Evolutionary conservation across 2,113 vertebrate species (phyloP).

Genomic region (western clawed frog (Xenopus tropicalis)): UCB_Xtro_10.0 CM004448.2:150043501-150044000

Average conservation of each 20-base stretch:
- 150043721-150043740: slow-evolving; percentile 6
- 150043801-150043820: no score
- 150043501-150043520: background rate
- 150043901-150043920: no score
- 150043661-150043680: slow-evolving; percentile 5
- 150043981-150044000: no score
- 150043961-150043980: no score
- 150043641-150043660: slow-evolving; percentile 21
- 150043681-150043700: background rate
- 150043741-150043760: slow-evolving; percentile 15
- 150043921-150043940: no score
- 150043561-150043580: no score
- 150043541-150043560: no score
- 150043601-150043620: slow-evolving; percentile 18
- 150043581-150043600: background rate
- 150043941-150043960: no score
- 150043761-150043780: slow-evolving; percentile 9
- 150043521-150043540: background rate
- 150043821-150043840: no score
- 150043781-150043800: background rate
- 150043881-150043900: no score
- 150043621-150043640: background rate
- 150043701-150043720: slow-evolving; percentile 14
- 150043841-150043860: no score
- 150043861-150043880: no score